Base-by-base conservation (phyloP, 2,113 vertebrate genomes). In the Rhombomys opimus region DNA sequence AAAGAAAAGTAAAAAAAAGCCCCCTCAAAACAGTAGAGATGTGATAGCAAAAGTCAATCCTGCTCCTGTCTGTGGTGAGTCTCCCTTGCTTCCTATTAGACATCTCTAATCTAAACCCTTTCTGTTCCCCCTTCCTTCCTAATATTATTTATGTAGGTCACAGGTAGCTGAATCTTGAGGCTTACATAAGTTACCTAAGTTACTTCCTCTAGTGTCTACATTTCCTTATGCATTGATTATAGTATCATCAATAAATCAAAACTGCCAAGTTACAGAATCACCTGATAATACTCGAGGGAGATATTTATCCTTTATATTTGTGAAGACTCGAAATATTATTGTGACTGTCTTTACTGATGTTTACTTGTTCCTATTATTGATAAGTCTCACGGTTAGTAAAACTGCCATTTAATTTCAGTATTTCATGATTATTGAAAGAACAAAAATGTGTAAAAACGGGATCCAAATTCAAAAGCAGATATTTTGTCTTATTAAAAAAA, bases 341-440 rank as follows among this genome's bases (percentile, higher is more conserved):
- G 35, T 52, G 18, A 59, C 52, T 77, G 5, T 86, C 68, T 22
- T 32, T 75, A 67, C 20, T 46, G 23, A n/a, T 92, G 46, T 91
- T 94, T 94, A 87, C 57, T 89, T 90, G 15, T 35, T 7, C 93
- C 73, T 93, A 75, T 63, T 93, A 72, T 3, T 61, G 9, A 78
- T 63, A 35, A 54, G 30, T 61, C 35, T 91, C 91, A 81, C 78
- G 84, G 87, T 87, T 78, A 94, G 54, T 87, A 80, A 96, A 87
- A 91, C 17, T 80, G 67, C 2, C 80, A 38, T 76, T 96, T 91
- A 73, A 91, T 93, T 85, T 94, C 81, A 91, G n/a, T 87, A 41
- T 59, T 72, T 76, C 70, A 7, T 82, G 82, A 85, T 91, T 73
- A 94, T 86, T 93, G 95, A 93, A 91, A 89, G 92, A 92, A 3